These are phyloP conservation scores for Drosophila watanabei DNA, from an alignment of 1,140 invertebrate species.

Conservation along the genomic window DNA sequence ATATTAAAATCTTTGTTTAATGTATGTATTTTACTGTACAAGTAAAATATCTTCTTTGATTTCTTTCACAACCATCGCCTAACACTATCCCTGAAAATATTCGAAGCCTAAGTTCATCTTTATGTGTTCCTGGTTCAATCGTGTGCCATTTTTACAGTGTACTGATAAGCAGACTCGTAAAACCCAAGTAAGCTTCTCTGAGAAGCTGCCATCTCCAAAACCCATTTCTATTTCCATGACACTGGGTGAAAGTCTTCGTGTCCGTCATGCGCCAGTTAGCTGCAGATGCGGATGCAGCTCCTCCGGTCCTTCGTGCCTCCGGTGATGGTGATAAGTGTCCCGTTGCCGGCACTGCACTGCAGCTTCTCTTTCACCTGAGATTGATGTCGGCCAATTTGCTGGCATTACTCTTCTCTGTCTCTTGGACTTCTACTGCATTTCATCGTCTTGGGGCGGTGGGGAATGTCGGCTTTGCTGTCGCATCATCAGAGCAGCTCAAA, in stretches of 20 bases:
- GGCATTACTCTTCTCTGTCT: slow-evolving; percentile 61
- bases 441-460: slow-evolving; percentile 54
- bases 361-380: slow-evolving; percentile 60
- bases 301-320: neutral
- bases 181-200: slow-evolving; percentile 25
- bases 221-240: slow-evolving; percentile 13
- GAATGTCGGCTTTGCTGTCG: slow-evolving; percentile 46
- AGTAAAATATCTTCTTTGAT: neutral
- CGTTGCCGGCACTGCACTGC: slow-evolving; percentile 66
- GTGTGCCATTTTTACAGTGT: slow-evolving; percentile 28
- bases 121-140: neutral
- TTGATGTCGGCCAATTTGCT: slow-evolving; percentile 76
- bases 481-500: slow-evolving; percentile 65
- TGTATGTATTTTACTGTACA: neutral
- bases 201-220: slow-evolving; percentile 10
- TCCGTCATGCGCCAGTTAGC: slow-evolving; percentile 56
- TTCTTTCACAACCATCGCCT: neutral
- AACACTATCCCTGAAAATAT: neutral
- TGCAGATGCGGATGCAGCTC: slow-evolving; percentile 42
- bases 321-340: slow-evolving; percentile 57
- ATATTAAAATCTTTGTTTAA: neutral
- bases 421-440: slow-evolving; percentile 69
- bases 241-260: slow-evolving; percentile 9
- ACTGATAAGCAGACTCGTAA: slow-evolving; percentile 40
- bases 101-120: neutral